phyloP scores from a whole-genome alignment of 2,797 vertebrate species.

The Danio albolineatus region DNA sequence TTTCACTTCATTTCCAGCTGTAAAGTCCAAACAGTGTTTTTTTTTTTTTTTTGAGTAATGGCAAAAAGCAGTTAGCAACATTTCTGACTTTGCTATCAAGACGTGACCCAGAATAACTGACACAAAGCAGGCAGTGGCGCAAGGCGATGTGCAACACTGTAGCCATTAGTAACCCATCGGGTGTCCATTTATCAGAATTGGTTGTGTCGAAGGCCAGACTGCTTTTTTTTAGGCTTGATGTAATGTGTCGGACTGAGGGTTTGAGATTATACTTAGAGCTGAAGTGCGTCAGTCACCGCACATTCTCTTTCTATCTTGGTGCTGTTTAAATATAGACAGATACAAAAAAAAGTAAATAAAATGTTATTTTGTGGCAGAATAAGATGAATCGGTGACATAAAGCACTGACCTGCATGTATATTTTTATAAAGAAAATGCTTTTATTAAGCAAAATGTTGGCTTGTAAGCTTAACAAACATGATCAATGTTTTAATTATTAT shows the following conservation, averaged over 20 bases:
- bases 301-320: slow-evolving; percentile 48
- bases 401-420: too few relatives aligned
- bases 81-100: background rate
- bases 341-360: background rate
- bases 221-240: slow-evolving; percentile 71
- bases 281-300: slow-evolving; percentile 56
- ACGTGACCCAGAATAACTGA: slow-evolving; percentile 49
- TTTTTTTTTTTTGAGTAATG: slow-evolving; percentile 2
- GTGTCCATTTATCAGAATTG: slow-evolving; percentile 67
- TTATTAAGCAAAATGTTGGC: too few relatives aligned
- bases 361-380: background rate
- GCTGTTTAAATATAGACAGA: background rate
- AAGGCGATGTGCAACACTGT: slow-evolving; percentile 50
- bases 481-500: too few relatives aligned
- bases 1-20: too few relatives aligned
- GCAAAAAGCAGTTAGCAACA: background rate
- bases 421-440: too few relatives aligned
- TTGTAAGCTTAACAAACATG: too few relatives aligned
- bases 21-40: too few relatives aligned
- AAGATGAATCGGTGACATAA: background rate
- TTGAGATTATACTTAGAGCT: slow-evolving; percentile 50
- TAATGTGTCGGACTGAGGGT: slow-evolving; percentile 53
- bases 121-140: slow-evolving; percentile 39
- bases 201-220: slow-evolving; percentile 65
- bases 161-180: slow-evolving; percentile 62